phyloP scores from a whole-genome alignment of 1,140 invertebrate genomes.

The Diabrotica undecimpunctata region DNA sequence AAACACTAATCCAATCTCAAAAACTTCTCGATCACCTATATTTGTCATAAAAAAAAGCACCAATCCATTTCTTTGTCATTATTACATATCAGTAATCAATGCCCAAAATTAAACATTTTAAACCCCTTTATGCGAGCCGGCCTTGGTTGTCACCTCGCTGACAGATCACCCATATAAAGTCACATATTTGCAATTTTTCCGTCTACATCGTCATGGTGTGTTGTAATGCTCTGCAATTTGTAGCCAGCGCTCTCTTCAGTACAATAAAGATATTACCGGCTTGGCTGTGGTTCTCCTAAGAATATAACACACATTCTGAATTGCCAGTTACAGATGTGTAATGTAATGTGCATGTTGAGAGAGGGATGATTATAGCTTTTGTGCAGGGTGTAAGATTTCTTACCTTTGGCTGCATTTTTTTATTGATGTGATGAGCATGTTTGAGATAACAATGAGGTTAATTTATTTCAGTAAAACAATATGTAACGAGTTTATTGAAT shows the following conservation, averaged over 20 bases:
- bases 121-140: background rate
- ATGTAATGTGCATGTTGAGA: constrained; percentile 7
- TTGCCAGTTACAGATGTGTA: constrained; percentile 19
- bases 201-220: constrained; percentile 33
- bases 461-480: too few relatives aligned
- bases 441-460: too few relatives aligned
- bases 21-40: too few relatives aligned
- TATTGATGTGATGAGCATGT: too few relatives aligned
- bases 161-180: constrained; percentile 27
- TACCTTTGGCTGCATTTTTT: too few relatives aligned
- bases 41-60: too few relatives aligned
- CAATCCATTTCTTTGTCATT: too few relatives aligned
- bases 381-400: constrained; percentile 3
- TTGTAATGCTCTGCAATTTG: constrained; percentile 37
- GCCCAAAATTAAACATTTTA: too few relatives aligned
- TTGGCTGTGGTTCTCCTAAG: constrained; percentile 13
- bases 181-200: constrained; percentile 39
- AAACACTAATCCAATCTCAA: too few relatives aligned
- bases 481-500: too few relatives aligned
- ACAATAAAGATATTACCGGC: constrained; percentile 38
- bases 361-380: constrained; percentile 4
- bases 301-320: constrained; percentile 26
- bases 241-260: constrained; percentile 31
- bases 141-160: constrained; percentile 29
- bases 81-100: too few relatives aligned